phyloP scores from a whole-genome alignment of 2,888 invertebrate genomes.

The Acronicta leporina region DNA sequence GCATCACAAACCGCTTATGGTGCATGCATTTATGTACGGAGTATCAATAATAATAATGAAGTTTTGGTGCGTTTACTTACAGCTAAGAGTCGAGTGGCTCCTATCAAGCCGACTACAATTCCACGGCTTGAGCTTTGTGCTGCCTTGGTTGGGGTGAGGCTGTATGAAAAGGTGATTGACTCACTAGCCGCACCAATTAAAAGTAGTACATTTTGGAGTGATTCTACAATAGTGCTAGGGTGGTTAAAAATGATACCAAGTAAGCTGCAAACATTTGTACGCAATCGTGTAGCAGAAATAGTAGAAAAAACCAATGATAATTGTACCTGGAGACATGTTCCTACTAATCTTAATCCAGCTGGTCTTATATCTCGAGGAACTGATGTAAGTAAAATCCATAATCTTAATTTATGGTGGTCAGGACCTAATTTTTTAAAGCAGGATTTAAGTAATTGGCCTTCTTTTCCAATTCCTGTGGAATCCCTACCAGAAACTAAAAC shows the following conservation, averaged over 20 bases:
- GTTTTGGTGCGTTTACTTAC: too few relatives aligned
- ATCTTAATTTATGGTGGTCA: slow-evolving; percentile 7
- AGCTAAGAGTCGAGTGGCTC: too few relatives aligned
- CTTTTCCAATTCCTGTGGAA: neutral
- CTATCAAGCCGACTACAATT: too few relatives aligned
- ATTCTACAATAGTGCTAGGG: neutral
- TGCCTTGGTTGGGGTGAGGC: too few relatives aligned
- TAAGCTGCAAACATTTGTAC: neutral
- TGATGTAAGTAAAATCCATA: neutral
- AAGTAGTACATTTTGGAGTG: neutral
- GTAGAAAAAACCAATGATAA: neutral
- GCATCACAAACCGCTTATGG: too few relatives aligned
- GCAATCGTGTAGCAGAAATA: neutral
- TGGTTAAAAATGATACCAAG: neutral
- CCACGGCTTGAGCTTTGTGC: too few relatives aligned
- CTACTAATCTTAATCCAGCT: neutral
- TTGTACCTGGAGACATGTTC: neutral
- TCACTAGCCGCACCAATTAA: too few relatives aligned
- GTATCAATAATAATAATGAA: too few relatives aligned
- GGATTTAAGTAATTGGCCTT: neutral
- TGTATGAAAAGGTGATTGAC: too few relatives aligned
- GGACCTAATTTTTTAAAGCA: slow-evolving; percentile 2
- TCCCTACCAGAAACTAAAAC: too few relatives aligned
- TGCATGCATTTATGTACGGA: too few relatives aligned
- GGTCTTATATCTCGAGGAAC: neutral